Percentiles rank a stretch among this genome's conserved stretches.
Conservation (phyloP, 1,140 invertebrate species). For the Metopolophium dirhodum region DNA sequence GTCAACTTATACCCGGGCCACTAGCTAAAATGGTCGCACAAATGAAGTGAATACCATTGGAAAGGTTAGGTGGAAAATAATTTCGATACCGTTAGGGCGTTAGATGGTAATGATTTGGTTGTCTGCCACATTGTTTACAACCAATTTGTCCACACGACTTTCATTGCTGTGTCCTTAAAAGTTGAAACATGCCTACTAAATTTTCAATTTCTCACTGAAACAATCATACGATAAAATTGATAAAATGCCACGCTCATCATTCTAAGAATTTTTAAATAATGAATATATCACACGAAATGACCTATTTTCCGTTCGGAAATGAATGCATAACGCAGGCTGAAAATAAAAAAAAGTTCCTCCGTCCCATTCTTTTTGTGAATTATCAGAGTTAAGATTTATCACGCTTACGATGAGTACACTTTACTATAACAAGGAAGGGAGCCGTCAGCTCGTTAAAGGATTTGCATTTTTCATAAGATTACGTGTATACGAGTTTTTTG, state of each 20-base stretch:
- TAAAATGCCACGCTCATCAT: background rate
- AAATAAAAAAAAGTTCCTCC: background rate
- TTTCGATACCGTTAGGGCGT: background rate
- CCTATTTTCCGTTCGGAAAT: background rate
- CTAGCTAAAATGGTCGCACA: background rate
- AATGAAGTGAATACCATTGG: background rate
- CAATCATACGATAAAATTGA: background rate
- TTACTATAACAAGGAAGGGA: background rate
- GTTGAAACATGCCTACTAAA: too few relatives aligned
- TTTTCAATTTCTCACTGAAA: background rate
- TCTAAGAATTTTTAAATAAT: background rate
- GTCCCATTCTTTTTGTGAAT: background rate
- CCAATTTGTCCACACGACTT: background rate
- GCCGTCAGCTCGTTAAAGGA: background rate
- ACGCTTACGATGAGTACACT: background rate
- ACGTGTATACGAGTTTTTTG: background rate
- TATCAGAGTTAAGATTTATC: background rate
- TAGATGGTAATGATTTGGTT: background rate
- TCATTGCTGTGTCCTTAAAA: background rate
- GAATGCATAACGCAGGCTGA: background rate
- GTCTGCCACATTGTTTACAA: too few relatives aligned
- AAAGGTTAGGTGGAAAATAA: background rate
- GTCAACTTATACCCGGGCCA: background rate
- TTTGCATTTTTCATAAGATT: slow-evolving; percentile 45
- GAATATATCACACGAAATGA: background rate